phyloP scores from a whole-genome alignment of 2,888 invertebrate genomes.

The Serrognathus titanus region DNA sequence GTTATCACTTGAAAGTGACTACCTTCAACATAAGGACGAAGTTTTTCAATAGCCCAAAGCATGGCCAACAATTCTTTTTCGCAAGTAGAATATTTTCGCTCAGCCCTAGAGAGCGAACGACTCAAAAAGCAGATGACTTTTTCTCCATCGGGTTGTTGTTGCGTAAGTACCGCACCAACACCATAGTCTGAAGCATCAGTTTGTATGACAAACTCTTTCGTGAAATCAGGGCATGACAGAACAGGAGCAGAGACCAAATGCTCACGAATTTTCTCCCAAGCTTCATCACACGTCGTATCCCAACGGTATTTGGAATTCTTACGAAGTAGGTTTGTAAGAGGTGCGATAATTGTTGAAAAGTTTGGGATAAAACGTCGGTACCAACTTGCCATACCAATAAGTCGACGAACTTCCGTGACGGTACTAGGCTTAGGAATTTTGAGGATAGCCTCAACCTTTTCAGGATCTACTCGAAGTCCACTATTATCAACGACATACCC shows the following conservation, averaged over 20 bases:
- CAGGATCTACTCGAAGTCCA: conserved; percentile 26
- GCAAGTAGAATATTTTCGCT: conserved; percentile 1
- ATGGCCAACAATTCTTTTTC: background rate
- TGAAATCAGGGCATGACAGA: conserved; percentile 25
- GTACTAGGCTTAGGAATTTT: conserved; percentile 16
- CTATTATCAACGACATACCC: conserved; percentile 31
- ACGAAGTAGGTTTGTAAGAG: background rate
- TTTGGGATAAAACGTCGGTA: conserved; percentile 14
- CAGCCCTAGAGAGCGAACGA: conserved; percentile 7
- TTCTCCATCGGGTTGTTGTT: background rate
- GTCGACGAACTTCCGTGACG: conserved; percentile 15
- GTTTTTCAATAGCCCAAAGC: conserved; percentile 19
- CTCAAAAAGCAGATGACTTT: conserved; percentile 17
- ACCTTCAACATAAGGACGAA: conserved; percentile 5
- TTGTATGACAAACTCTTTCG: conserved; percentile 19
- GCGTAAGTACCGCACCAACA: background rate
- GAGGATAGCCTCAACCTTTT: background rate
- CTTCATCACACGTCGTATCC: conserved; percentile 17
- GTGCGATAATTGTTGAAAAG: conserved; percentile 6
- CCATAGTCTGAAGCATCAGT: background rate
- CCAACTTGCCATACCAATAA: conserved; percentile 20
- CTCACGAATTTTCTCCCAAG: background rate
- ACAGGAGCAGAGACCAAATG: conserved; percentile 17
- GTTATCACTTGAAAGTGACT: background rate
- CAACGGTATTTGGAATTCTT: too few species aligned